Evolutionary conservation across 2,113 vertebrate species (phyloP).

Genomic region (Anoura caudifer): DNA sequence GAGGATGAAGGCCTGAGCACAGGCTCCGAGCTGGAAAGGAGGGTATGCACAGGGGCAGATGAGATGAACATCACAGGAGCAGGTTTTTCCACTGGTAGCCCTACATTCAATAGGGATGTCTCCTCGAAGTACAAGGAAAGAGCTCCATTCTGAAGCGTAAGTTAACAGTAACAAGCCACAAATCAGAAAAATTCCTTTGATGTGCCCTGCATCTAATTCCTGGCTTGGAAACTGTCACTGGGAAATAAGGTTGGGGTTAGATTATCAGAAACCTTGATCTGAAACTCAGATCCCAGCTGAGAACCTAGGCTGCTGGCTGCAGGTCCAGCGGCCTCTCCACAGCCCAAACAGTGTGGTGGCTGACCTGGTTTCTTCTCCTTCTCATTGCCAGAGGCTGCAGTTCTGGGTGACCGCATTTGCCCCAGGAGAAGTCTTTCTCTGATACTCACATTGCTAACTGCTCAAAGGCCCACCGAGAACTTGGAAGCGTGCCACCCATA

Average conservation of each 20-base stretch:
- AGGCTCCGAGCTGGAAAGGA: not conserved
- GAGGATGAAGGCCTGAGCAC: not conserved
- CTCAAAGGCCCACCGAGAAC: slow-evolving; percentile 80
- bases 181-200: not conserved
- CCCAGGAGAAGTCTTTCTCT: slow-evolving; percentile 38
- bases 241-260: not conserved
- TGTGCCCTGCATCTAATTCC: not conserved
- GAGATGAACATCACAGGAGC: accelerated
- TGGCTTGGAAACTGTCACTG: not conserved
- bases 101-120: not conserved
- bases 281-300: not conserved
- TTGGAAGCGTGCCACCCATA: slow-evolving; percentile 79
- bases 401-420: slow-evolving; percentile 40
- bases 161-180: not conserved
- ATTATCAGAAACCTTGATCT: not conserved
- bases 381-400: slow-evolving; percentile 26
- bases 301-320: not conserved
- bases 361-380: not conserved
- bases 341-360: not conserved
- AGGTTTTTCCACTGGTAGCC: not conserved
- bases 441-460: slow-evolving; percentile 80
- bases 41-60: accelerated
- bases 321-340: not conserved
- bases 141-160: not conserved
- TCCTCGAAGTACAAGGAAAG: not conserved